Conservation (phyloP, 1,140 invertebrate genomes). For the Aradophagus sp. region DNA sequence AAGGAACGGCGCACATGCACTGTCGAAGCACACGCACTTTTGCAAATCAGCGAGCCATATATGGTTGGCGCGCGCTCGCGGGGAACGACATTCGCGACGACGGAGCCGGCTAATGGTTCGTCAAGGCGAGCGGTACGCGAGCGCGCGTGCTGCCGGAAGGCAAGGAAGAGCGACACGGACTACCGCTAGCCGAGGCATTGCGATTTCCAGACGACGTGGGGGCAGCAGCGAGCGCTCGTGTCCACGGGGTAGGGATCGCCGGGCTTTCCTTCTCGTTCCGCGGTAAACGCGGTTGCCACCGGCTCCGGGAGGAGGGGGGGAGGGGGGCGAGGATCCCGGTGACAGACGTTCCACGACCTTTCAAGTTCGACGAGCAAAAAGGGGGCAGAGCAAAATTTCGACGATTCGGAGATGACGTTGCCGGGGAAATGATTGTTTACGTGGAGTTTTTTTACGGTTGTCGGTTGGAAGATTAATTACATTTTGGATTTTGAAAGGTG, state of each 20-base stretch:
- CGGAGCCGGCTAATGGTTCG: slow-evolving; percentile 26
- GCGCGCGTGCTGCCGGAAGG: slow-evolving; percentile 53
- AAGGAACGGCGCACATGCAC: slow-evolving; percentile 1
- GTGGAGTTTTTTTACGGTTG: too few relatives aligned
- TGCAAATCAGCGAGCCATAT: slow-evolving; percentile 46
- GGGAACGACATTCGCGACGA: slow-evolving; percentile 45
- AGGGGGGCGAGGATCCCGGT: too few relatives aligned
- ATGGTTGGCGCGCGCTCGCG: slow-evolving; percentile 35
- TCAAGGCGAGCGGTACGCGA: slow-evolving; percentile 34
- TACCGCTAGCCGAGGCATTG: slow-evolving; percentile 38
- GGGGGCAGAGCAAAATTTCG: too few relatives aligned
- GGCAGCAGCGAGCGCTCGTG: slow-evolving; percentile 9
- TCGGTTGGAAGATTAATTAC: too few relatives aligned
- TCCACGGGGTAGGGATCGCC: slow-evolving; percentile 7
- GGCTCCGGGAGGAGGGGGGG: background rate
- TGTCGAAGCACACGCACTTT: slow-evolving; percentile 12
- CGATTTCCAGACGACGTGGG: slow-evolving; percentile 35
- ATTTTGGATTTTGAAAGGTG: too few relatives aligned
- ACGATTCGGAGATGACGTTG: too few relatives aligned
- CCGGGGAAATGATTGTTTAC: too few relatives aligned
- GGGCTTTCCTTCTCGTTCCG: slow-evolving; percentile 29
- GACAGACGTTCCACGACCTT: too few relatives aligned
- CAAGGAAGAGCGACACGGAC: slow-evolving; percentile 58
- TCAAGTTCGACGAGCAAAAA: too few relatives aligned
- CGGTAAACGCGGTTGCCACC: background rate